These are phyloP conservation scores for Emydoidea blandingii DNA, from an alignment of 2,797 vertebrate species.

Conservation along the genomic window DNA sequence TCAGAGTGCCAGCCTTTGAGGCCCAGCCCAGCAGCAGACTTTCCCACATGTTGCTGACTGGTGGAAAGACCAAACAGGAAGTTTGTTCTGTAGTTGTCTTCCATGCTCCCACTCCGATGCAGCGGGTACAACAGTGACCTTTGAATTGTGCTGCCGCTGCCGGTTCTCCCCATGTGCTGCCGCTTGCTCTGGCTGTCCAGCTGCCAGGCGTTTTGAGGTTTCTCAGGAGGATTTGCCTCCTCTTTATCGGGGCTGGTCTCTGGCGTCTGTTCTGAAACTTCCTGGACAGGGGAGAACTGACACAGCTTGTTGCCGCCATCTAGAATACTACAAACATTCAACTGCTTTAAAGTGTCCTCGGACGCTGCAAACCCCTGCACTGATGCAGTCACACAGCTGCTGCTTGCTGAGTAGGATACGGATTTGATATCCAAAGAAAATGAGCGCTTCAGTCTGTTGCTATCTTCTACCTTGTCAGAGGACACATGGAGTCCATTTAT, in stretches of 20 bases:
- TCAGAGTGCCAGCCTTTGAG: slow-evolving; percentile 97
- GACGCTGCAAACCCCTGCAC: slow-evolving; percentile 77
- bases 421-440: slow-evolving; percentile 95
- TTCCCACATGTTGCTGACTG: slow-evolving; percentile 91
- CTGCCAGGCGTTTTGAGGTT: slow-evolving; percentile 61
- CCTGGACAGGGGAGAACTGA: slow-evolving; percentile 94
- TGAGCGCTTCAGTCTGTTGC: slow-evolving; percentile 89
- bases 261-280: slow-evolving; percentile 93
- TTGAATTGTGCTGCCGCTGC: slow-evolving; percentile 25
- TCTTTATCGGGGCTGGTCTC: slow-evolving; percentile 91
- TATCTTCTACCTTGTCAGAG: slow-evolving; percentile 86
- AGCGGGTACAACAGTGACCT: slow-evolving; percentile 77
- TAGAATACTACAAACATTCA: slow-evolving; percentile 82
- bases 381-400: slow-evolving; percentile 41
- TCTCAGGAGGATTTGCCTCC: slow-evolving; percentile 58
- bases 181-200: slow-evolving; percentile 72
- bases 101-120: slow-evolving; percentile 90
- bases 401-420: slow-evolving; percentile 80
- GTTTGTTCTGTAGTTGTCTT: slow-evolving; percentile 84
- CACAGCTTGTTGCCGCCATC: slow-evolving; percentile 87
- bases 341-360: slow-evolving; percentile 84
- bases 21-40: slow-evolving; percentile 77
- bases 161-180: slow-evolving; percentile 51
- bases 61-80: slow-evolving; percentile 89
- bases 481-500: slow-evolving; percentile 86